These are phyloP conservation scores for Sebastes hubbsi DNA, from an alignment of 2,797 vertebrate species.

Conservation along the genomic window DNA sequence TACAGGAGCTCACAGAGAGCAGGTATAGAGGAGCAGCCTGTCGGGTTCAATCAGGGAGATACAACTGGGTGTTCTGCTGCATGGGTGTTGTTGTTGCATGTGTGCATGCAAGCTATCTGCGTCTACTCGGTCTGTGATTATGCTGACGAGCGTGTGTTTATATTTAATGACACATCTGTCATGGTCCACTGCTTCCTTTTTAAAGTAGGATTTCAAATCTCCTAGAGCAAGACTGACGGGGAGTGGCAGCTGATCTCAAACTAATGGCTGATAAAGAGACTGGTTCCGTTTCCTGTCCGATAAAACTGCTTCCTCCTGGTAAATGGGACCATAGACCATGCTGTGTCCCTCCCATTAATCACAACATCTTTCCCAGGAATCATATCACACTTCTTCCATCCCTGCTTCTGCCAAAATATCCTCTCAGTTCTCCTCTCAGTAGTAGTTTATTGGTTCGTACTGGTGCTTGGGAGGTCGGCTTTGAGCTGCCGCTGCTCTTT, in stretches of 20 bases:
- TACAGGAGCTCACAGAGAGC: constrained; percentile 31
- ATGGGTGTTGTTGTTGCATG: not conserved
- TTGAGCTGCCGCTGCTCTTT: not conserved
- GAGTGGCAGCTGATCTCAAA: constrained; percentile 36
- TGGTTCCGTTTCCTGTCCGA: constrained; percentile 62
- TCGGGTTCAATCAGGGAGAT: constrained; percentile 37
- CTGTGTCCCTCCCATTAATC: constrained; percentile 28
- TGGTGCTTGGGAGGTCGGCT: not conserved
- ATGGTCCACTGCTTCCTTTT: constrained; percentile 31
- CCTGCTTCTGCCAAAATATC: not conserved
- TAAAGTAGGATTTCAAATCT: constrained; percentile 32
- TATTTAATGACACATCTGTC: constrained; percentile 24
- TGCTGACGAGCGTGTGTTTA: constrained; percentile 19
- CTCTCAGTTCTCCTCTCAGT: not conserved
- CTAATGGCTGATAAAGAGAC: constrained; percentile 54
- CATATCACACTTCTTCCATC: not conserved
- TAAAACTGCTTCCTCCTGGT: constrained; percentile 49
- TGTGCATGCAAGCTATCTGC: not conserved
- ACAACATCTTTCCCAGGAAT: constrained; percentile 44
- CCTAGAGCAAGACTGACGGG: constrained; percentile 37
- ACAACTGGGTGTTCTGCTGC: not conserved
- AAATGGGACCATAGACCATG: constrained; percentile 3
- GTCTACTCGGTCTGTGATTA: not conserved
- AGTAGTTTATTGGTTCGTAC: not conserved
- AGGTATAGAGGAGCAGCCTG: constrained; percentile 29